Percentiles rank a stretch among this genome's conserved stretches.
Conservation (phyloP, 1,140 invertebrate species). For the Habropoda laboriosa region DNA sequence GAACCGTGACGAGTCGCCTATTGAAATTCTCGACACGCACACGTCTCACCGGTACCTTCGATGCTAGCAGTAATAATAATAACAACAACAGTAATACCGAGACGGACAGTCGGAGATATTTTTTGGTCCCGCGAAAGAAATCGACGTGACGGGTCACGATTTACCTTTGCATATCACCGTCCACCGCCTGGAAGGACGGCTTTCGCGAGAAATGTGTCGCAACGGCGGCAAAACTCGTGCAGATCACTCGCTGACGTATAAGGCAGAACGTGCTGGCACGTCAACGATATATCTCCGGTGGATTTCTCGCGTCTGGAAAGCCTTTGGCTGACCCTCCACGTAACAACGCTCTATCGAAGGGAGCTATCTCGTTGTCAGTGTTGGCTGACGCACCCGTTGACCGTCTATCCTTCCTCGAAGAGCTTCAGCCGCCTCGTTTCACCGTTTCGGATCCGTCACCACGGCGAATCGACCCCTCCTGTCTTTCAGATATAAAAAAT, state of each 20-base stretch:
- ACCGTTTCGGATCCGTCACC: neutral
- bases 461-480: conserved; percentile 2
- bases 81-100: neutral
- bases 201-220: conserved; percentile 46
- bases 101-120: neutral
- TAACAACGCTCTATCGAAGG: conserved; percentile 17
- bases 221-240: conserved; percentile 37
- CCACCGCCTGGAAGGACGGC: conserved; percentile 24
- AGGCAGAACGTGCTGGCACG: conserved; percentile 5
- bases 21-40: neutral
- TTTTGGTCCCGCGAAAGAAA: neutral
- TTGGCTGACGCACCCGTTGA: neutral
- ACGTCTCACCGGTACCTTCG: neutral
- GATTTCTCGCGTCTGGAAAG: conserved; percentile 35
- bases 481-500: conserved; percentile 31
- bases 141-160: conserved; percentile 31
- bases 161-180: conserved; percentile 29
- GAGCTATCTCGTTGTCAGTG: conserved; percentile 16
- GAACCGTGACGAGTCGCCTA: neutral
- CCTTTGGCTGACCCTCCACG: neutral
- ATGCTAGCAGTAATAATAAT: too few species aligned
- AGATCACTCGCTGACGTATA: conserved; percentile 19
- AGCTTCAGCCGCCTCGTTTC: conserved; percentile 22
- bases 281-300: conserved; percentile 9
- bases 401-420: neutral